Base-by-base conservation (phyloP, 2,888 invertebrate genomes). In the Papilio demoleus region DNA sequence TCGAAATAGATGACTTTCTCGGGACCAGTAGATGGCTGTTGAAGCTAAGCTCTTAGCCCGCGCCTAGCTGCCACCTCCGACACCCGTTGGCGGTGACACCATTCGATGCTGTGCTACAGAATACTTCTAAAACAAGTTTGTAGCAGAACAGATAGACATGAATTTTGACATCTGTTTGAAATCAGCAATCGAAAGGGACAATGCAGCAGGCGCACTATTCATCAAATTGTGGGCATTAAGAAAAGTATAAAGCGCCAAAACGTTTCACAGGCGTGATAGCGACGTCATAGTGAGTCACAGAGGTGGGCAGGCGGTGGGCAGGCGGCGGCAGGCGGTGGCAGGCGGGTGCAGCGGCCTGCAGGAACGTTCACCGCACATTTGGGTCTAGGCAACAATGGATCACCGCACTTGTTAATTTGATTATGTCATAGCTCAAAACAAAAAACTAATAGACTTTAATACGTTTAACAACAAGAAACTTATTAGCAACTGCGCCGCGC, bases 1-100 rank as follows among this genome's bases (percentile, higher is more conserved):
- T 90, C 88, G 85, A 90, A 89, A 92, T 89, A 88, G 87, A 88
- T 83, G 81, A 88, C 90, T 89, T 88, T 90, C 89, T 86, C 86
- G 85, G 83, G 82, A 84, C 84, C 86, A 88, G 84, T 85, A 85
- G 84, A 85, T 84, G 78, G 78, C 80, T 84, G 81, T 81, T 86
- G 76, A 75, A 72, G 75, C 77, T 77, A 79, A 72, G 71, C 70
- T 70, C 69, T 73, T 75, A 81, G 78, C 71, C 61, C 74, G 17
- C 59, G 62, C 62, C 17, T 9, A 36, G n/a, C 42, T 22, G 22
- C 22, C 27, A 40, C 56, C 63, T 71, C 70, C 72, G 59, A 68
- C 71, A 72, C 70, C 74, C 70, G 70, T 47, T 65, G 61, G 70
- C 67, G 65, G 53, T 50, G 63, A 47, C 40, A 65, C 22, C 56